phyloP scores from a whole-genome alignment of 2,888 invertebrate genomes.

The Lumbricus terrestris region DNA sequence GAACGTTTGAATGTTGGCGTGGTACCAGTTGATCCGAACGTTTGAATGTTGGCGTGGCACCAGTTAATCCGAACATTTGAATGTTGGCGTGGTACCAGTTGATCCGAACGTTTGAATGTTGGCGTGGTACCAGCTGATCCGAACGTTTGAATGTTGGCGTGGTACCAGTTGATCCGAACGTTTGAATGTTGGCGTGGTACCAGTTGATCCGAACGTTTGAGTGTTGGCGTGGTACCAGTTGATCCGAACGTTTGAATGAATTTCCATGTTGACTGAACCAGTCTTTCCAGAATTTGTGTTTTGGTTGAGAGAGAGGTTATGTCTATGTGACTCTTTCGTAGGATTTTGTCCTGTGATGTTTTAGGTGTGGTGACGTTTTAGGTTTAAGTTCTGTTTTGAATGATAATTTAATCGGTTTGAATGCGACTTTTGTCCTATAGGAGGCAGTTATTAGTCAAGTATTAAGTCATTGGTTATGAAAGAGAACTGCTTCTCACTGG shows the following conservation, averaged over 20 bases:
- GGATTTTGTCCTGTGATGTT: neutral
- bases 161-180: slow-evolving; percentile 62
- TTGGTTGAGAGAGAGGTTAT: neutral
- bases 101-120: slow-evolving; percentile 49
- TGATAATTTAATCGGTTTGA: neutral
- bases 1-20: slow-evolving; percentile 64
- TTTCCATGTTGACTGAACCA: neutral
- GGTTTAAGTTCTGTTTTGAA: neutral
- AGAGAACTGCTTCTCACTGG: neutral
- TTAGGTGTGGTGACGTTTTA: neutral
- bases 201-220: slow-evolving; percentile 46
- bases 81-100: slow-evolving; percentile 71
- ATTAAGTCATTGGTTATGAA: neutral
- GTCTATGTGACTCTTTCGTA: neutral
- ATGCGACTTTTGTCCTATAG: neutral
- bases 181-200: slow-evolving; percentile 70
- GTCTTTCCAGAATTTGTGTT: neutral
- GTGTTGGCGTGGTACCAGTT: slow-evolving; percentile 71
- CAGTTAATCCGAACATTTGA: slow-evolving; percentile 45
- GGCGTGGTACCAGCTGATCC: slow-evolving; percentile 70
- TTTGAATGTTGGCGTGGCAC: slow-evolving; percentile 70
- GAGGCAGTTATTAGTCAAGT: neutral
- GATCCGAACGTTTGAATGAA: slow-evolving; percentile 7
- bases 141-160: slow-evolving; percentile 66
- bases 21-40: slow-evolving; percentile 62